These are phyloP conservation scores for Pseudopodoces humilis DNA, from an alignment of 2,113 vertebrate genomes.

Conservation along the genomic window DNA sequence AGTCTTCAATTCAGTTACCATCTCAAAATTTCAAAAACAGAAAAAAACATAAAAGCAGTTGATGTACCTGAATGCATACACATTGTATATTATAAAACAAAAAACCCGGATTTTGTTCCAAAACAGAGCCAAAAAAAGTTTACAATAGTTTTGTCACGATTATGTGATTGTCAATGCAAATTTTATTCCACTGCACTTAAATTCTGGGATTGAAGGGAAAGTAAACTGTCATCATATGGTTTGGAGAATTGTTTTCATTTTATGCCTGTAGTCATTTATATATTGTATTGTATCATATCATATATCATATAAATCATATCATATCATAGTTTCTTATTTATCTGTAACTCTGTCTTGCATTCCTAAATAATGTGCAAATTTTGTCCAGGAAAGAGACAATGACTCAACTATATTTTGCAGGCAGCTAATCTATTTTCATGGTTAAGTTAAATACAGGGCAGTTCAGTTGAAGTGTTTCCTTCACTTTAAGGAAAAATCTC, in stretches of 20 bases:
- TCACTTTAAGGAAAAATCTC: constrained; percentile 7
- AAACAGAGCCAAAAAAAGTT: neutral
- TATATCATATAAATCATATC: neutral
- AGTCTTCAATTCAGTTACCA: neutral
- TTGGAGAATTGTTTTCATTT: neutral
- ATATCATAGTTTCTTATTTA: neutral
- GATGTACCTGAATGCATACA: neutral
- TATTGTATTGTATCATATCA: neutral
- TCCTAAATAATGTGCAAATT: neutral
- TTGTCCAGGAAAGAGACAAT: neutral
- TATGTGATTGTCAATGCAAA: neutral
- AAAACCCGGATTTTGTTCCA: neutral
- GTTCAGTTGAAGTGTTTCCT: constrained; percentile 11
- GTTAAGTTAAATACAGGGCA: constrained; percentile 25
- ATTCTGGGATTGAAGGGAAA: neutral
- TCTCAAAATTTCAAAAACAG: neutral
- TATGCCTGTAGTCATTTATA: neutral
- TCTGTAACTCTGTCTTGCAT: neutral
- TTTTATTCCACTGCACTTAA: neutral
- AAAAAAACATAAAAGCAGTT: neutral
- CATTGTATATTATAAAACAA: neutral
- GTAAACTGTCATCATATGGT: neutral
- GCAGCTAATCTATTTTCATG: constrained; percentile 45
- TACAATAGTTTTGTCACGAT: neutral
- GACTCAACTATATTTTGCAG: constrained; percentile 11